Percentiles rank a stretch among this genome's conserved stretches.
Evolutionary conservation across 2,113 vertebrate species (phyloP).

Genomic region (Phylloscopus whistleri): DNA sequence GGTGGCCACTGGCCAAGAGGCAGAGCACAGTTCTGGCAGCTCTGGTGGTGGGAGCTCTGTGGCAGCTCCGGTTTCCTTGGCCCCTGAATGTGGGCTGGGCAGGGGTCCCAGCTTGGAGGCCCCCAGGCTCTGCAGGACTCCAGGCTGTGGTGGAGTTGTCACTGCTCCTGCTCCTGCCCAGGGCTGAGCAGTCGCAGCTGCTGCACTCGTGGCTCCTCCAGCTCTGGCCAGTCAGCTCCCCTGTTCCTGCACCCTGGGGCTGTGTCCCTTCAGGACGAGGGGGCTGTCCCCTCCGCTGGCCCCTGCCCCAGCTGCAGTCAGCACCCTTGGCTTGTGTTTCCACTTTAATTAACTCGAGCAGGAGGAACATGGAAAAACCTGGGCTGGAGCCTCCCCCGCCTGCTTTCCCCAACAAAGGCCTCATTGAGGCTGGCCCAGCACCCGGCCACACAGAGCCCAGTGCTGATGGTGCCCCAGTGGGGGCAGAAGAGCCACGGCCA

Average conservation of each 20-base stretch:
- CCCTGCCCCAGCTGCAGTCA: not conserved
- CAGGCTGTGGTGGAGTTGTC: not conserved
- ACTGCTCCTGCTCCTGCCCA: not conserved
- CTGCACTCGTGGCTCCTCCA: fast-evolving
- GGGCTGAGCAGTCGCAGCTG: fast-evolving
- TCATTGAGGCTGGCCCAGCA: conserved; percentile 27
- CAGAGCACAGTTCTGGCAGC: not conserved
- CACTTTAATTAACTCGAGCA: conserved; percentile 52
- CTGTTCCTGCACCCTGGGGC: not conserved
- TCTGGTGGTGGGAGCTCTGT: not conserved
- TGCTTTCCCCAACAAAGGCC: conserved; percentile 49
- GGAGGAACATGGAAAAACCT: conserved; percentile 58
- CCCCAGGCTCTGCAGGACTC: not conserved
- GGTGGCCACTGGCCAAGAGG: not conserved
- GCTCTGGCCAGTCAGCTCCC: not conserved
- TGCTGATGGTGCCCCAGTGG: not conserved
- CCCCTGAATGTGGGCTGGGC: not conserved
- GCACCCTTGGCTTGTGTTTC: conserved; percentile 27
- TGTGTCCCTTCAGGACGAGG: not conserved
- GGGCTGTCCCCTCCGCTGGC: not conserved
- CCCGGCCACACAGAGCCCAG: not conserved
- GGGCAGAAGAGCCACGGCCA: not conserved
- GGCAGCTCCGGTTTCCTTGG: not conserved
- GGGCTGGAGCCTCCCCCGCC: conserved; percentile 21
- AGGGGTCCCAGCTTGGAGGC: not conserved